phyloP scores from a whole-genome alignment of 2,113 vertebrate genomes.

The Protobothrops flavoviridis region DNA sequence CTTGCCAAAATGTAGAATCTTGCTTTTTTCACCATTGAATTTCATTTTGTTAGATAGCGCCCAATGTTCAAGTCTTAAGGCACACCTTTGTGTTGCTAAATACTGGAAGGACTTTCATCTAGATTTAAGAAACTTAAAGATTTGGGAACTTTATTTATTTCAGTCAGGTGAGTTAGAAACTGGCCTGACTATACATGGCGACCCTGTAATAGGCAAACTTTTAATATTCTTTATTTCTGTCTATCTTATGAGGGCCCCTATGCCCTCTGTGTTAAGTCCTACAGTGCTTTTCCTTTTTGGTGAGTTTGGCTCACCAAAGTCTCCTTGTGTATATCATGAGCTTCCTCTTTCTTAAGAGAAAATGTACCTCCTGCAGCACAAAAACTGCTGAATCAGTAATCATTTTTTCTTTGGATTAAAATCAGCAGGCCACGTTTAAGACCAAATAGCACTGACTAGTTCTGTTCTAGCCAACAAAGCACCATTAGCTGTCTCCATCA shows the following conservation, averaged over 20 bases:
- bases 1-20: too few relatives aligned
- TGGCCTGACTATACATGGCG: not conserved
- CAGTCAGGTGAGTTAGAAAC: not conserved
- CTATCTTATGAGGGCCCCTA: not conserved
- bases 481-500: not conserved
- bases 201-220: not conserved
- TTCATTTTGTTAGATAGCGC: too few relatives aligned
- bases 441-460: not conserved
- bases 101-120: not conserved
- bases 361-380: not conserved
- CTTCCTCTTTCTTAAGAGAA: not conserved
- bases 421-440: not conserved
- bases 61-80: not conserved
- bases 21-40: too few relatives aligned
- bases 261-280: not conserved
- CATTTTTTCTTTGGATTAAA: not conserved
- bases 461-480: not conserved
- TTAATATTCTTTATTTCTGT: not conserved
- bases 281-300: not conserved
- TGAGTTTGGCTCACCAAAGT: not conserved
- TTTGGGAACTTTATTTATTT: not conserved
- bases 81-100: not conserved
- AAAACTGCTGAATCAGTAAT: not conserved
- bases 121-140: not conserved
- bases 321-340: not conserved